These are phyloP conservation scores for Cantharis nigra DNA, from an alignment of 2,888 invertebrate genomes.

Conservation along the genomic window DNA sequence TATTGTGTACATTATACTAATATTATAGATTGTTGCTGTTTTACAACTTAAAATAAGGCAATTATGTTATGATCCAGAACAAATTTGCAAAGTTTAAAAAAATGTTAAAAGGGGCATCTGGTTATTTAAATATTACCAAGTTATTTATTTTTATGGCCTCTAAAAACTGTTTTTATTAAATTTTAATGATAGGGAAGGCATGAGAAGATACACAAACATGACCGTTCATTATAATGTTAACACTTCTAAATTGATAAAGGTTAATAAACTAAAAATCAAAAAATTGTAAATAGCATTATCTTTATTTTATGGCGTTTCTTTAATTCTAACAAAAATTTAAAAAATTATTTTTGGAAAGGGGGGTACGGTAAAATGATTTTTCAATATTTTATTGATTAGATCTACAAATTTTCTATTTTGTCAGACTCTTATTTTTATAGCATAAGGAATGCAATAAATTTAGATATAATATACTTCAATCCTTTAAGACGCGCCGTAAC, in stretches of 20 bases:
- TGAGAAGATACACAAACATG: neutral
- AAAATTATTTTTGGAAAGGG: neutral
- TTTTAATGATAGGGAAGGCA: neutral
- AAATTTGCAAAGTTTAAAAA: neutral
- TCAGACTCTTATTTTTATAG: neutral
- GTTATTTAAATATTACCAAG: neutral
- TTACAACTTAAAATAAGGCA: neutral
- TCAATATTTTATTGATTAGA: neutral
- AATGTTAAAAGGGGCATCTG: neutral
- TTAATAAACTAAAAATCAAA: neutral
- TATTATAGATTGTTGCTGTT: neutral
- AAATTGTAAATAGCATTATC: neutral
- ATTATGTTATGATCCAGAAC: neutral
- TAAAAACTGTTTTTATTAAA: neutral
- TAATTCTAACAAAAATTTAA: neutral
- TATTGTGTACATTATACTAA: neutral
- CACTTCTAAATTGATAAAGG: neutral
- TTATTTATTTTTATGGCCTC: neutral
- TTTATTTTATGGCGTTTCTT: neutral
- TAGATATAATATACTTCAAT: neutral
- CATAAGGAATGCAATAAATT: neutral
- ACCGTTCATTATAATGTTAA: neutral
- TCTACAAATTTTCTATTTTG: neutral
- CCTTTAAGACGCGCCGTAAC: neutral
- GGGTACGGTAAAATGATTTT: neutral